Percentiles rank a stretch among this genome's conserved stretches.
phyloP scores from a whole-genome alignment of 2,888 invertebrate genomes.

The Catocala fraxini region DNA sequence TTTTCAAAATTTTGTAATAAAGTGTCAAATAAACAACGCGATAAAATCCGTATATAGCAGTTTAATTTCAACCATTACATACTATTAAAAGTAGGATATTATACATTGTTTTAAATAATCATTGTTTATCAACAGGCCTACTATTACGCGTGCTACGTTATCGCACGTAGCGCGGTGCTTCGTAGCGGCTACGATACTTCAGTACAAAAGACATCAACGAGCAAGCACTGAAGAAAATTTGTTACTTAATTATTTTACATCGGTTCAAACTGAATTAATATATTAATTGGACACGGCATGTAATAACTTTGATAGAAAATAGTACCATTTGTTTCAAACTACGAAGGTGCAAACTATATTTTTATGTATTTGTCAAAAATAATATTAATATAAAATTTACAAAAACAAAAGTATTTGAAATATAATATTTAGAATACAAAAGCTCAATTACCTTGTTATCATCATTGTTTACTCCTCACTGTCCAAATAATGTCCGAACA shows the following conservation, averaged over 20 bases:
- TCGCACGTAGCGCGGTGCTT: slow-evolving; percentile 47
- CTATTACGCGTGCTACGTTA: slow-evolving; percentile 47
- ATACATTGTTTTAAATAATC: background rate
- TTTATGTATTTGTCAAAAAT: background rate
- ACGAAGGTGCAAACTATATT: no score
- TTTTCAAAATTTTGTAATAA: no score
- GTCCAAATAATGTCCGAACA: slow-evolving; percentile 62
- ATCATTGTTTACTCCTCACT: slow-evolving; percentile 63
- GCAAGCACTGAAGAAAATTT: background rate
- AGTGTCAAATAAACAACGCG: no score
- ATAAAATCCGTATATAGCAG: no score
- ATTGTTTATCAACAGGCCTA: slow-evolving; percentile 21
- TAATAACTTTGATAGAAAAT: no score
- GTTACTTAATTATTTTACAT: background rate
- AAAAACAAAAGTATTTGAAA: background rate
- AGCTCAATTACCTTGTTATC: slow-evolving; percentile 67
- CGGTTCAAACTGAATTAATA: background rate
- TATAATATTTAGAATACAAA: background rate
- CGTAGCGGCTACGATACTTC: slow-evolving; percentile 59
- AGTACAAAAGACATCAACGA: slow-evolving; percentile 62
- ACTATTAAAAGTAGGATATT: background rate
- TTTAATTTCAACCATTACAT: no score
- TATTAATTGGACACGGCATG: no score
- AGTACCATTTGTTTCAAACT: no score
- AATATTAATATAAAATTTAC: background rate